A percentile compares a stretch with the other conserved stretches of the same genome.
phyloP scores from a whole-genome alignment of 2,888 invertebrate species.

The Notocelia uddmanniana region DNA sequence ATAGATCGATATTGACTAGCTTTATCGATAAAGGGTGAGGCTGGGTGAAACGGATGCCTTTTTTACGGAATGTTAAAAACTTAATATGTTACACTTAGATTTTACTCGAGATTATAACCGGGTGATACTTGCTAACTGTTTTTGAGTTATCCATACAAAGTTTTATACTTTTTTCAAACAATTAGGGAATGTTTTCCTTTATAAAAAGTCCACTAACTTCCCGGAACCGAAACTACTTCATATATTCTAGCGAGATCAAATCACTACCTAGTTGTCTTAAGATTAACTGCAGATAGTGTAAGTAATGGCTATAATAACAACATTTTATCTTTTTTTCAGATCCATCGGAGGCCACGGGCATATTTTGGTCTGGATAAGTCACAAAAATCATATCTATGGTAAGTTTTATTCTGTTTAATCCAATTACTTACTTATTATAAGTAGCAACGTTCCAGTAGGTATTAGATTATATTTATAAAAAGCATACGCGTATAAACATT shows the following conservation, averaged over 20 bases:
- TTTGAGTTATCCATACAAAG: background rate
- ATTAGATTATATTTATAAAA: background rate
- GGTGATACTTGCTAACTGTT: background rate
- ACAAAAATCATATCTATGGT: constrained; percentile 83
- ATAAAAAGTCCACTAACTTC: background rate
- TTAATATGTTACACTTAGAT: background rate
- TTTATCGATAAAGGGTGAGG: constrained; percentile 64
- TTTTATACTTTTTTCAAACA: background rate
- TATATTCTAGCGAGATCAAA: background rate
- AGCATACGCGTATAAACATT: too few species aligned
- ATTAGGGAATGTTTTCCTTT: background rate
- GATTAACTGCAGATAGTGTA: too few species aligned
- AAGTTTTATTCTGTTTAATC: constrained; percentile 54
- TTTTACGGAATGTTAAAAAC: background rate
- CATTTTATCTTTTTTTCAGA: constrained; percentile 65
- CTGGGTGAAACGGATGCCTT: constrained; percentile 5
- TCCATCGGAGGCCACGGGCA: constrained; percentile 77
- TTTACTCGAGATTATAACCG: background rate
- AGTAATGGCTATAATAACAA: background rate
- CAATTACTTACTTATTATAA: constrained; percentile 13
- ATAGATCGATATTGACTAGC: constrained; percentile 62
- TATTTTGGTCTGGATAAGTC: constrained; percentile 76
- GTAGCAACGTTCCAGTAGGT: constrained; percentile 64
- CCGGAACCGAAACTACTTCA: background rate
- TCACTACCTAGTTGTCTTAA: too few species aligned